Conservation (phyloP, 2,113 vertebrate species). For the Isurus oxyrinchus region DNA sequence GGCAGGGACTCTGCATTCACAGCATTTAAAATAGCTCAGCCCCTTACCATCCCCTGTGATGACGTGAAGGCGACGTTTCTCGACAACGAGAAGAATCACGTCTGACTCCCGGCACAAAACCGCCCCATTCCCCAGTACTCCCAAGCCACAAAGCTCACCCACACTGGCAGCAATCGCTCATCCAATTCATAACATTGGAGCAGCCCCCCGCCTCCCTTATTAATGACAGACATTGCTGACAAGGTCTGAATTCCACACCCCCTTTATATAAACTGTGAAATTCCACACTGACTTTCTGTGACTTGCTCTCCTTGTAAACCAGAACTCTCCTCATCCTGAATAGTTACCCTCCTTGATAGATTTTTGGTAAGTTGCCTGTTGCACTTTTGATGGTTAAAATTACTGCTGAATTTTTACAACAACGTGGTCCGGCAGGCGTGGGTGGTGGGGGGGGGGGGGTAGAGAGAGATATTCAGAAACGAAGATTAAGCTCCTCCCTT, state of each 20-base stretch:
- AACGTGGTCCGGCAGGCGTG: not conserved
- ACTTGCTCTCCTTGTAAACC: not conserved
- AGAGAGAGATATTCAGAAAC: too few species aligned
- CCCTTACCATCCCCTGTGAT: conserved; percentile 54
- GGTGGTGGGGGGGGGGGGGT: not conserved
- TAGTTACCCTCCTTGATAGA: not conserved
- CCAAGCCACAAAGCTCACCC: not conserved
- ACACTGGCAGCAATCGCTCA: not conserved
- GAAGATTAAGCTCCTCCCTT: not conserved
- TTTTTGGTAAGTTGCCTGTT: not conserved
- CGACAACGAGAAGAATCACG: conserved; percentile 41
- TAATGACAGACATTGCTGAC: not conserved
- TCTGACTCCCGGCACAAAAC: not conserved
- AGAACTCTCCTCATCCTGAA: not conserved
- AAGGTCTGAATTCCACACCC: not conserved
- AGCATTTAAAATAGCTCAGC: conserved; percentile 61
- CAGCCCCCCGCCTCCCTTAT: not conserved
- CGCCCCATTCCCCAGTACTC: not conserved
- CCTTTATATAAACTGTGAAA: not conserved
- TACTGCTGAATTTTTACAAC: not conserved
- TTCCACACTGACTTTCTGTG: not conserved
- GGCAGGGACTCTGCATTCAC: conserved; percentile 54
- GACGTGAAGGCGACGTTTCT: conserved; percentile 51
- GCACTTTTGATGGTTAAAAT: not conserved
- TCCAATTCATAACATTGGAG: not conserved